Conservation (phyloP, 2,113 vertebrate species). For the Clarias magur region DNA sequence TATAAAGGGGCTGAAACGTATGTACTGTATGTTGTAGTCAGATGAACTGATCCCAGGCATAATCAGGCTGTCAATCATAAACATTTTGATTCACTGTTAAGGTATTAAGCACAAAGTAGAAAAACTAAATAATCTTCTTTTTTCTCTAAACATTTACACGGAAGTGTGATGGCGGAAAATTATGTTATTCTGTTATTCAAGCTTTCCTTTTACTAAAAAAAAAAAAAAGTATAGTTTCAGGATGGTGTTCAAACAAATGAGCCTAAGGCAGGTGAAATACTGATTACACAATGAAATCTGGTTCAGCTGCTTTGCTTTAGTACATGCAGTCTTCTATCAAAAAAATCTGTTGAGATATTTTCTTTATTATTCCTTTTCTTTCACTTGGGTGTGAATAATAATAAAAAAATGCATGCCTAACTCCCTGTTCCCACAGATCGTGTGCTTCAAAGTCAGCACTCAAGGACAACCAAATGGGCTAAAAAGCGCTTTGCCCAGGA, state of each 20-base stretch:
- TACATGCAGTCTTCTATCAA: neutral
- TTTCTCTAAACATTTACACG: neutral
- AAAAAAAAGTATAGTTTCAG: neutral
- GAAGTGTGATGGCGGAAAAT: neutral
- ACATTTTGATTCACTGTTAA: neutral
- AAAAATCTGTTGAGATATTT: slow-evolving; percentile 6
- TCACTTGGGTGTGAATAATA: neutral
- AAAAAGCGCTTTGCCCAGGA: slow-evolving; percentile 79
- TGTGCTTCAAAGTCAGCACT: slow-evolving; percentile 81
- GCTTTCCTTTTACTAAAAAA: neutral
- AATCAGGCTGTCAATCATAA: neutral
- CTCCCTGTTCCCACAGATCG: slow-evolving; percentile 41
- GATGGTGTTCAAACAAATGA: neutral
- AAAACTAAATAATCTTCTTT: neutral
- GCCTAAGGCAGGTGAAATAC: slow-evolving; percentile 11
- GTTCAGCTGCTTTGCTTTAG: neutral
- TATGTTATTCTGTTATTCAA: neutral
- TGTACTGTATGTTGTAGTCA: neutral
- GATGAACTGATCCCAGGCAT: neutral
- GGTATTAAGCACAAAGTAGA: neutral
- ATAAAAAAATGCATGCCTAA: slow-evolving; percentile 26
- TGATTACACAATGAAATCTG: slow-evolving; percentile 12
- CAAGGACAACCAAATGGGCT: slow-evolving; percentile 83
- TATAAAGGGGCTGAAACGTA: neutral
- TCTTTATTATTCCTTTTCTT: slow-evolving; percentile 2